phyloP scores from a whole-genome alignment of 2,797 vertebrate species.

The Enteromius viviparus region DNA sequence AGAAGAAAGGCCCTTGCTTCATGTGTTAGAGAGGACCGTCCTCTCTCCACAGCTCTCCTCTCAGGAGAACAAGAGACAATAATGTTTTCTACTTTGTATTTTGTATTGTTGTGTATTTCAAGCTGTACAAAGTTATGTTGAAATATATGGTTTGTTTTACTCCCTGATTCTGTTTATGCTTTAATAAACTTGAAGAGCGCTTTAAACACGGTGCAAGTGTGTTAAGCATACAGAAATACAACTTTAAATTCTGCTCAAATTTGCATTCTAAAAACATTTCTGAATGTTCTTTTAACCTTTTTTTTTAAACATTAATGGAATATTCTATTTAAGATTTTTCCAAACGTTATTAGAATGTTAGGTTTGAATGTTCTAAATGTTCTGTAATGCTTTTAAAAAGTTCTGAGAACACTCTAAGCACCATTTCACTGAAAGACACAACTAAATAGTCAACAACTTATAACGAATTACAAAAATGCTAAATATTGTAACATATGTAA shows the following conservation, averaged over 20 bases:
- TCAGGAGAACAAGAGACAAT: slow-evolving; percentile 48
- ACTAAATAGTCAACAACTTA: background rate
- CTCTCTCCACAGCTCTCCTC: slow-evolving; percentile 36
- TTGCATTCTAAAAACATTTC: background rate
- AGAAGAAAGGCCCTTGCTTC: slow-evolving; percentile 15
- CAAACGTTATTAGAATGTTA: background rate
- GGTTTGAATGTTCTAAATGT: background rate
- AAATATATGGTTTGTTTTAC: slow-evolving; percentile 38
- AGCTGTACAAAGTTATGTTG: slow-evolving; percentile 51
- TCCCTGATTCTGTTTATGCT: slow-evolving; percentile 46
- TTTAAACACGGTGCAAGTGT: slow-evolving; percentile 33
- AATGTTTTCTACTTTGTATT: slow-evolving; percentile 57
- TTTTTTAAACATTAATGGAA: background rate
- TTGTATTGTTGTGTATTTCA: slow-evolving; percentile 57
- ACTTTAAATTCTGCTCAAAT: too few relatives aligned
- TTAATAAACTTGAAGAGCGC: slow-evolving; percentile 57
- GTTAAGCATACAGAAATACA: background rate
- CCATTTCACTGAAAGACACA: background rate
- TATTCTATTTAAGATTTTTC: background rate
- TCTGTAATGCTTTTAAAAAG: background rate
- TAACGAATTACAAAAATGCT: background rate
- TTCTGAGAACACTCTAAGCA: background rate
- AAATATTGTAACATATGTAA: background rate
- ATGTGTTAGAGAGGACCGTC: background rate
- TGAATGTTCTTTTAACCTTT: background rate